Evolutionary conservation across 2,888 invertebrate genomes (phyloP).

Genomic region (Ophion ellenae): DNA sequence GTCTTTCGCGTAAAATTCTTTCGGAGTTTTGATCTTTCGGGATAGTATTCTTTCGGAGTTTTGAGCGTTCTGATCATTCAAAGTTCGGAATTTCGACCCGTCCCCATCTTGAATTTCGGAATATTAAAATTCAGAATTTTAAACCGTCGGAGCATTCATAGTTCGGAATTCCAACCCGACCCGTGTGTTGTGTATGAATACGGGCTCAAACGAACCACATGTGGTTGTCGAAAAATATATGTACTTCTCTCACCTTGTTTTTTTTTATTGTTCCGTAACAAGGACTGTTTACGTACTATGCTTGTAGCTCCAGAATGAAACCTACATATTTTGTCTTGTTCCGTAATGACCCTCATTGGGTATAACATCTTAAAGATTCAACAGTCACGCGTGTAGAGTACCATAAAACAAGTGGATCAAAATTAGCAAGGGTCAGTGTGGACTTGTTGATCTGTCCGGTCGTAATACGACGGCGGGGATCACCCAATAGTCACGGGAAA

Average conservation of each 20-base stretch:
- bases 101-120: too few relatives aligned
- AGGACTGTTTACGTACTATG: not conserved
- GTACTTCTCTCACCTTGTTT: slow-evolving; percentile 10
- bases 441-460: not conserved
- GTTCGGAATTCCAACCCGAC: too few relatives aligned
- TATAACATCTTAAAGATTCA: not conserved
- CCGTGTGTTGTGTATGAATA: slow-evolving; percentile 7
- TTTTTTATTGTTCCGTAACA: not conserved
- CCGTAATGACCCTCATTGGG: not conserved
- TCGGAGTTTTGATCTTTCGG: too few relatives aligned
- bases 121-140: too few relatives aligned
- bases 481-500: slow-evolving; percentile 12
- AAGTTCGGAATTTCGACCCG: too few relatives aligned
- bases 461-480: slow-evolving; percentile 9
- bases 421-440: slow-evolving; percentile 6
- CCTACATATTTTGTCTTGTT: slow-evolving; percentile 3
- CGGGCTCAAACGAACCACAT: slow-evolving; percentile 25
- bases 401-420: slow-evolving; percentile 22
- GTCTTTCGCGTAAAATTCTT: too few relatives aligned
- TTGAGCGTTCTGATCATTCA: too few relatives aligned
- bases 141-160: too few relatives aligned
- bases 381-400: not conserved
- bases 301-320: slow-evolving; percentile 19
- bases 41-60: too few relatives aligned
- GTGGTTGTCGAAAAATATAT: slow-evolving; percentile 47